These are phyloP conservation scores for Indicator maculatus DNA, from an alignment of 2,113 vertebrate species.

Conservation along the genomic window DNA sequence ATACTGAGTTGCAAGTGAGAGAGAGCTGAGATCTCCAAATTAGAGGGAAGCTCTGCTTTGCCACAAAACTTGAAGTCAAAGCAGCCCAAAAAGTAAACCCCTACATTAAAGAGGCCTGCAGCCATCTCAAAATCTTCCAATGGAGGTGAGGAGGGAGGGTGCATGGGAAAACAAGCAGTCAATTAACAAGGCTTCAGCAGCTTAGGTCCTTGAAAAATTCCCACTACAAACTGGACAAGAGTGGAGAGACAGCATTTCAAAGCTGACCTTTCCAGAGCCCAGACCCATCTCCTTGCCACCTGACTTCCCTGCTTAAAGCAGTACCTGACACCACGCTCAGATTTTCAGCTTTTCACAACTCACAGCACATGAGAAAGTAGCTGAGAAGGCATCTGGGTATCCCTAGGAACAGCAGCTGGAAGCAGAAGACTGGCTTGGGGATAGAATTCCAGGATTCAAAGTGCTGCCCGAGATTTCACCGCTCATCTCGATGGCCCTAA, in stretches of 20 bases:
- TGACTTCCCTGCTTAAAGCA: background rate
- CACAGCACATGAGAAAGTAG: background rate
- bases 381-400: background rate
- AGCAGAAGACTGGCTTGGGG: background rate
- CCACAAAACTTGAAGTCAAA: background rate
- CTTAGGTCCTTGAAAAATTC: background rate
- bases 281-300: background rate
- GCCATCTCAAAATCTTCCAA: background rate
- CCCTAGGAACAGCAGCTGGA: background rate
- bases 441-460: background rate
- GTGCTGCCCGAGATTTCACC: background rate
- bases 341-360: background rate
- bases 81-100: background rate
- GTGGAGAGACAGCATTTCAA: background rate
- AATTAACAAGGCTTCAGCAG: background rate
- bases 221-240: background rate
- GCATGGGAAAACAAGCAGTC: background rate
- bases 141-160: background rate
- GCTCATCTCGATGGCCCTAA: background rate
- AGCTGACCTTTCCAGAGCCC: background rate
- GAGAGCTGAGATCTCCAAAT: fast-evolving
- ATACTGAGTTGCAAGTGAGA: background rate
- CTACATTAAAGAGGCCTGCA: background rate
- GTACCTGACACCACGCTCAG: background rate
- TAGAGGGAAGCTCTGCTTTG: background rate